Evolutionary conservation across 2,797 vertebrate species (phyloP).

Genomic region (Arctocebus calabarensis): DNA sequence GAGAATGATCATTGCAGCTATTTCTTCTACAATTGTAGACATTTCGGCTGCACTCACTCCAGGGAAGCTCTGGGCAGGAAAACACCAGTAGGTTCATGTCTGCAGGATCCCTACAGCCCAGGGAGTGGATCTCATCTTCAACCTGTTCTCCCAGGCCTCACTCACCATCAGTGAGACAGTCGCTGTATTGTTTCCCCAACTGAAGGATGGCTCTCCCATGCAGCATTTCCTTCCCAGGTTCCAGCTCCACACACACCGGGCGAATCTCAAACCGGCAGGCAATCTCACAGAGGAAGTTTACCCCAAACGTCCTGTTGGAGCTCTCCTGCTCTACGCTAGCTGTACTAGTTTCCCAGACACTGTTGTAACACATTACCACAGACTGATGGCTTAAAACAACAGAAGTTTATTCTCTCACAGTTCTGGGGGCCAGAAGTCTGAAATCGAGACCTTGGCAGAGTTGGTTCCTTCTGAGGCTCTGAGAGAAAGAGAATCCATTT

Average conservation of each 20-base stretch:
- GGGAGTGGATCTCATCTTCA: not conserved
- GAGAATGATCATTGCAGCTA: not conserved
- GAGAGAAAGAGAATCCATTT: not conserved
- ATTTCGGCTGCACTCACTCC: not conserved
- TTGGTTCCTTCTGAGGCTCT: not conserved
- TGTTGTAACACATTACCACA: not conserved
- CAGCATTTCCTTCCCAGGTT: not conserved
- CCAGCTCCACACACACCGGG: not conserved
- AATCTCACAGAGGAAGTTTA: not conserved
- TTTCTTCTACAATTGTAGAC: not conserved
- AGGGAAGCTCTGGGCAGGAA: not conserved
- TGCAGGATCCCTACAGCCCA: not conserved
- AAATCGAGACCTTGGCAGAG: not conserved
- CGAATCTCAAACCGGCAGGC: not conserved
- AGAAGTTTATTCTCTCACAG: not conserved
- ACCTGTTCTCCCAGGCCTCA: fast-evolving
- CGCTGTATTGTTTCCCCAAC: not conserved
- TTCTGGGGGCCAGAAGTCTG: not conserved
- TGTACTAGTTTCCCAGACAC: not conserved
- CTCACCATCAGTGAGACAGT: not conserved
- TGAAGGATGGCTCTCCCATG: not conserved
- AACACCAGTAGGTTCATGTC: not conserved
- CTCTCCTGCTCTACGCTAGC: not conserved
- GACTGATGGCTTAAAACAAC: not conserved
- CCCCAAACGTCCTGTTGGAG: not conserved